phyloP scores from a whole-genome alignment of 1,140 invertebrate genomes.

The Ips nitidus region DNA sequence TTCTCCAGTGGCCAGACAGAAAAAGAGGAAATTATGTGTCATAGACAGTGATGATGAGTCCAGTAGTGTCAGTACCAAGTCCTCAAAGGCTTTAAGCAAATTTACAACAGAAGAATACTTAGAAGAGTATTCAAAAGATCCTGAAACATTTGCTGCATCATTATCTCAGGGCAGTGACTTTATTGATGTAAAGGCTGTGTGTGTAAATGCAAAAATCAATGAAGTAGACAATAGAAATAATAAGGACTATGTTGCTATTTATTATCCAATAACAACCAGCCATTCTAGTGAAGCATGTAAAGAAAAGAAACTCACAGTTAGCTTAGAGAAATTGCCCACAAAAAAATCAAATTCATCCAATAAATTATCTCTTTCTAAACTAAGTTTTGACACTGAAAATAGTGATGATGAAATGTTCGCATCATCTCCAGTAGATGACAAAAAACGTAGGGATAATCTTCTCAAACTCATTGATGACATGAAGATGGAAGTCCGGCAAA shows the following conservation, averaged over 20 bases:
- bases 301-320: not conserved
- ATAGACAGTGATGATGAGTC: not conserved
- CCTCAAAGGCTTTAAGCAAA: not conserved
- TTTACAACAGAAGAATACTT: constrained; percentile 25
- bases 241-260: constrained; percentile 12
- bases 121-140: constrained; percentile 7
- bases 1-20: not conserved
- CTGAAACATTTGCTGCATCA: not conserved
- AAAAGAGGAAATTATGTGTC: not conserved
- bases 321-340: not conserved
- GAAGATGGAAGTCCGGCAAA: constrained; percentile 32
- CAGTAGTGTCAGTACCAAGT: not conserved
- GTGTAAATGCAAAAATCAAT: not conserved
- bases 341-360: not conserved
- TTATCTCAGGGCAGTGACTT: not conserved
- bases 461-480: constrained; percentile 15
- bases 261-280: not conserved
- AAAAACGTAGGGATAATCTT: constrained; percentile 28
- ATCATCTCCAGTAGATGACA: constrained; percentile 26
- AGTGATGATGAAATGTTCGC: constrained; percentile 35
- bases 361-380: not conserved
- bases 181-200: not conserved
- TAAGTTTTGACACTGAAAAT: not conserved
- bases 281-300: not conserved
- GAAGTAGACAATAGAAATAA: not conserved